Evolutionary conservation across 2,797 vertebrate species (phyloP).

Genomic region (Xenentodon cancila): DNA sequence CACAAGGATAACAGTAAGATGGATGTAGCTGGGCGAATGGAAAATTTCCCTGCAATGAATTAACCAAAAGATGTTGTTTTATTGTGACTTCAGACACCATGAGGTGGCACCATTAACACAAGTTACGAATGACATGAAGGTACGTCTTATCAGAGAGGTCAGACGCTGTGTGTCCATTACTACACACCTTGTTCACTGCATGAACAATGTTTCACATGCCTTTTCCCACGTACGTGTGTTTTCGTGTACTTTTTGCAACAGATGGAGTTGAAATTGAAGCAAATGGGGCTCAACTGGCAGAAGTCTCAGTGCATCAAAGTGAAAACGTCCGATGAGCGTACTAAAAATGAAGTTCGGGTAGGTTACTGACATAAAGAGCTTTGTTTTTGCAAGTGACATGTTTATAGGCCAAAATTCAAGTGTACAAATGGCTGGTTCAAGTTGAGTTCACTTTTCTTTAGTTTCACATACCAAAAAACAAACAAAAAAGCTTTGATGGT

Average conservation of each 20-base stretch:
- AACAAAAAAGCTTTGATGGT: too few species aligned
- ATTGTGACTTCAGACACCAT: conserved; percentile 74
- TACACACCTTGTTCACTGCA: accelerated
- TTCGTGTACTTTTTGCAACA: conserved; percentile 44
- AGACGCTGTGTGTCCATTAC: not conserved
- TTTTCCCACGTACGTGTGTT: not conserved
- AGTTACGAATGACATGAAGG: conserved; percentile 85
- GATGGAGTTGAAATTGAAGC: conserved; percentile 78
- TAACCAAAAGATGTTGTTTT: conserved; percentile 8
- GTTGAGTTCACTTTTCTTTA: too few species aligned
- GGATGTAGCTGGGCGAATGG: too few species aligned
- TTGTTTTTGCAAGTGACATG: too few species aligned
- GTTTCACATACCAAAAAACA: too few species aligned
- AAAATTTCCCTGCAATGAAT: too few species aligned
- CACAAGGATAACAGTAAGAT: too few species aligned
- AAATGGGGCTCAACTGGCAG: conserved; percentile 81
- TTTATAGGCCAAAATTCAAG: too few species aligned
- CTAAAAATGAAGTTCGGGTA: conserved; percentile 79
- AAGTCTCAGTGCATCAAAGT: conserved; percentile 76
- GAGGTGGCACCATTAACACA: conserved; percentile 82
- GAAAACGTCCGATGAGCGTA: conserved; percentile 71
- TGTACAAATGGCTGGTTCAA: too few species aligned
- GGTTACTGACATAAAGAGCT: not conserved
- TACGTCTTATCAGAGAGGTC: conserved; percentile 27
- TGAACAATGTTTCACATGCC: not conserved